These are phyloP conservation scores for Herpailurus yagouaroundi DNA, from an alignment of 2,113 vertebrate genomes.

Conservation along the genomic window DNA sequence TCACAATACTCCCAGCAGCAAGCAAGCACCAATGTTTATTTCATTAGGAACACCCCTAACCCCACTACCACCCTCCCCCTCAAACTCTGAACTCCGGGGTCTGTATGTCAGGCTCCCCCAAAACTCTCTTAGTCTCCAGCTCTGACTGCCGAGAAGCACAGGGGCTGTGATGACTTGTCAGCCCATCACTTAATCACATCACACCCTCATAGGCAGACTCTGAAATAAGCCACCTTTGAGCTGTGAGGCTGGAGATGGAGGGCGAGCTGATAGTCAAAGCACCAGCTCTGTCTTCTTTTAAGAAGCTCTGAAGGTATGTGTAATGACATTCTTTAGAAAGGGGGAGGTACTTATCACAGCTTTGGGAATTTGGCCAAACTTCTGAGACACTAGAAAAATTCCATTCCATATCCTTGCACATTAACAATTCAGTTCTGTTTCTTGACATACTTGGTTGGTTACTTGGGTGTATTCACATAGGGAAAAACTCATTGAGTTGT, in stretches of 20 bases:
- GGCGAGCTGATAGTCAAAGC: not conserved
- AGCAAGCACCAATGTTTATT: not conserved
- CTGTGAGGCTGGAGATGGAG: not conserved
- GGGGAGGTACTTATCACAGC: not conserved
- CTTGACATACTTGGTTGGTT: not conserved
- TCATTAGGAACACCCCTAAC: not conserved
- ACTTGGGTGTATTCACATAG: not conserved
- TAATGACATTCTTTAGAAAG: not conserved
- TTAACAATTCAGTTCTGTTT: not conserved
- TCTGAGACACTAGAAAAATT: not conserved
- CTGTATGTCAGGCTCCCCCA: not conserved
- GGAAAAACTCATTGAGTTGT: not conserved
- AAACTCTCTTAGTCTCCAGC: not conserved
- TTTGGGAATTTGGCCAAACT: not conserved
- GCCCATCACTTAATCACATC: not conserved
- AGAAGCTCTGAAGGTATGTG: not conserved
- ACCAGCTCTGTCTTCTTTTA: not conserved
- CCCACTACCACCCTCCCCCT: not conserved
- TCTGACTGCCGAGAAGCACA: not conserved
- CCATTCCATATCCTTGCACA: not conserved
- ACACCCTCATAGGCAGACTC: not conserved
- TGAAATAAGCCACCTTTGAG: not conserved
- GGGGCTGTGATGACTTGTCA: not conserved
- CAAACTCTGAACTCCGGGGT: not conserved
- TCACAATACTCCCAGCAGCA: not conserved